Base-by-base conservation (phyloP, 2,113 vertebrate genomes). In the Podiceps cristatus region DNA sequence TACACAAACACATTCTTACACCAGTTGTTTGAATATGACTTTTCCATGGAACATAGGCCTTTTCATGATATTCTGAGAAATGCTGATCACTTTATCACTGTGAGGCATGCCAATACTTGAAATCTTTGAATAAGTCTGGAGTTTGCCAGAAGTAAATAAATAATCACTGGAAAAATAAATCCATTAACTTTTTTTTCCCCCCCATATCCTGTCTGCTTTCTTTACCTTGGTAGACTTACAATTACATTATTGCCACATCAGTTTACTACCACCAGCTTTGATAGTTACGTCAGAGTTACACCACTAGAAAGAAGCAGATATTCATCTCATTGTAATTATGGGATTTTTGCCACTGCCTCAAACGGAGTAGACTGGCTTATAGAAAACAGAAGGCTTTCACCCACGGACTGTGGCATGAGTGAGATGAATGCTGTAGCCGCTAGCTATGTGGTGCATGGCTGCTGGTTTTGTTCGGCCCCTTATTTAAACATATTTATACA, bases 1-100 rank as follows among this genome's bases (percentile, higher is more conserved):
- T 83, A 60, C 14, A 27, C 29, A 83, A 44, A 78, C 42, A 63
- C 29, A 19, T 77, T 94, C 84, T 90, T 68, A 78, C 63, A 77
- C 28, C 45, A 67, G 28, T 94, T 95, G 52, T 69, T 78, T 87
- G 49, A 69, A 67, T 83, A 69, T 4, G 2, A 77, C 27, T 76
- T 81, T 93, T 93, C 37, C 50, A 53, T 25, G 20, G 35, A 84
- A 35, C 20, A 20, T 16, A 60, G 29, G 28, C 11, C 22, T 71
- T 75, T 86, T 84, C n/a, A 58, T 15, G 8, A 80, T 47, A 69
- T 63, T 94, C 75, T 91, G 77, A 93, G 94, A 95, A 95, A 73
- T 42, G 16, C 13, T 63, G 64, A 75, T 83, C 58, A 37, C 28
- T 96, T 94, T 74, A 60, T 90, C 60, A 76, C 68, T 89, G 28